Evolutionary conservation across 1,140 invertebrate genomes (phyloP), one percentile per base, ranked within the genome.

Genomic region (Maconellicoccus hirsutus): DNA sequence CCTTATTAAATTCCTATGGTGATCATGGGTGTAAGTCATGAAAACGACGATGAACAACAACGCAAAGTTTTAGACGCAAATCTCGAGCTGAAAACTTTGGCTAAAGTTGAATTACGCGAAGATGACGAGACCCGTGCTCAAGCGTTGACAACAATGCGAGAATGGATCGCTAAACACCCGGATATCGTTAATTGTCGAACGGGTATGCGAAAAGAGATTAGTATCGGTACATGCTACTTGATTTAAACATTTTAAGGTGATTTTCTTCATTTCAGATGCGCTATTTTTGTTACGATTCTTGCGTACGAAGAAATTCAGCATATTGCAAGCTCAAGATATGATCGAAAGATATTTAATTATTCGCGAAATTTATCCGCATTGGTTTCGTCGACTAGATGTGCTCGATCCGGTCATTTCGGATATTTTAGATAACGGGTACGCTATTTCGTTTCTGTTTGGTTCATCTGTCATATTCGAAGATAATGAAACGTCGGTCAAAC

Each of bases 321-420:
- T 94, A 16, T 89, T 89, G 0, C 83, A 89, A 75, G 89, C 93
- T 0, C 90, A 91, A 75, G 86, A 90, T 66, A 90, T 94, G 84
- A 79, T 95, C 61, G 89, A 94, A 77, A 85, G 87, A 16, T 95
- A 94, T 77, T 81, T 94, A 16, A 88, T 87, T 7, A 89, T 93
- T 71, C 83, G 90, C 22, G 87, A 90, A 75, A 78, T 90, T 70
- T 88, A 91, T 76, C 89, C 91, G 0, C 83, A 90, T 16, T 93
- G 91, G 90, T 94, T 93, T 79, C 83, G 85, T 73, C 88, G 88
- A 63, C 79, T 93, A 21, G 89, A 93, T 75, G 81, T 85, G 73
- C 78, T 86, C 10, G 85, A 89, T 70, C 84, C 88, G 0, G 83
- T 85, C 7, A 82, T 91, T 42, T 84, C 86, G 59, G 88, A 89